Percentiles rank a stretch among this genome's conserved stretches.
phyloP scores from a whole-genome alignment of 2,797 vertebrate species.

The Ceryle rudis region DNA sequence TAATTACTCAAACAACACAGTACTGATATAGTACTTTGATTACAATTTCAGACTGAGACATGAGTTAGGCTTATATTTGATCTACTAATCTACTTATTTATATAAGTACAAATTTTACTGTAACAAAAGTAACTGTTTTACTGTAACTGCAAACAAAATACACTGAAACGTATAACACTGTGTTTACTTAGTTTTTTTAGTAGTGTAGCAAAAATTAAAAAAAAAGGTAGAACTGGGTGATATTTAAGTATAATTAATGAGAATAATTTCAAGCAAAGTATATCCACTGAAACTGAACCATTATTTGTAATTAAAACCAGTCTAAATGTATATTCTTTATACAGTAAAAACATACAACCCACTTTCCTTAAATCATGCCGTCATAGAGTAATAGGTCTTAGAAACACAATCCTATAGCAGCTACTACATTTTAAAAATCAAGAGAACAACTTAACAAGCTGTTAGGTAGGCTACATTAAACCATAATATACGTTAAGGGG shows the following conservation, averaged over 20 bases:
- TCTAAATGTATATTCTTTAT: neutral
- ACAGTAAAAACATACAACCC: neutral
- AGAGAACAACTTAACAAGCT: neutral
- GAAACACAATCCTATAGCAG: neutral
- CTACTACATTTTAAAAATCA: neutral
- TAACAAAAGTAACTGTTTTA: neutral
- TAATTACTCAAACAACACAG: neutral
- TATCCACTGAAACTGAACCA: neutral
- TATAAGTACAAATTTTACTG: neutral
- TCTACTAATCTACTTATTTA: neutral
- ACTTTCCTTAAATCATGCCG: neutral
- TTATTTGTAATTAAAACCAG: neutral
- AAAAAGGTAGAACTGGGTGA: neutral
- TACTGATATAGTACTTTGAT: neutral
- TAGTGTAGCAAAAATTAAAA: neutral
- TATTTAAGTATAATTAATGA: neutral
- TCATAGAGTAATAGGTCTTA: neutral
- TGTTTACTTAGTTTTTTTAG: neutral
- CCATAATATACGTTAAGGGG: neutral
- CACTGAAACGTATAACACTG: neutral
- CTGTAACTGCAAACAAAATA: neutral
- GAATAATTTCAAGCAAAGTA: neutral
- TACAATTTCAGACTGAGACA: neutral
- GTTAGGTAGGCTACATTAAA: fast-evolving
- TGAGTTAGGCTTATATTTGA: neutral